Conservation (phyloP, 2,113 vertebrate genomes). For the Phodopus roborovskii region DNA sequence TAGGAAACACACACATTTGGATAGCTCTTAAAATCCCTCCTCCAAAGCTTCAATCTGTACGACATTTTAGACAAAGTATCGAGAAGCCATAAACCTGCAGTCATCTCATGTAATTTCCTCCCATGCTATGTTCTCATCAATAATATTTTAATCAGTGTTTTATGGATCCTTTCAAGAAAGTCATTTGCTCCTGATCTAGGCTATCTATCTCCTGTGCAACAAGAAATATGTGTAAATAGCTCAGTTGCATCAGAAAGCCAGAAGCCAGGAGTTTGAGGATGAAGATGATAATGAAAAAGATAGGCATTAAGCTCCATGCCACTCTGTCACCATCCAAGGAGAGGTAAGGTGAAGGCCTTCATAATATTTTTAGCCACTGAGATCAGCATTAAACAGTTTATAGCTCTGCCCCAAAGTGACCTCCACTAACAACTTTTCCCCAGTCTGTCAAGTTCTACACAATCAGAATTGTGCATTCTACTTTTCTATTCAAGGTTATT, state of each 20-base stretch:
- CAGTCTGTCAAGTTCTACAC: conserved; percentile 50
- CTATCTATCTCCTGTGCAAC: not conserved
- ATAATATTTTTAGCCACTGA: not conserved
- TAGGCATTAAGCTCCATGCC: not conserved
- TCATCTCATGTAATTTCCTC: conserved; percentile 6
- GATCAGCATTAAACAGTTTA: conserved; percentile 64
- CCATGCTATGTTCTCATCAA: conserved; percentile 31
- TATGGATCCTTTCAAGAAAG: conserved; percentile 54
- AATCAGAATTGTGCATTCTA: conserved; percentile 74
- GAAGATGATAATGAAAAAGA: not conserved
- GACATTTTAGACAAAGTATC: not conserved
- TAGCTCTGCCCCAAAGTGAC: conserved; percentile 45
- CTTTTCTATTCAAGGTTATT: conserved; percentile 75
- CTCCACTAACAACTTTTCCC: conserved; percentile 53
- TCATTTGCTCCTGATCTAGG: conserved; percentile 16
- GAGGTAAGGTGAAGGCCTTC: conserved; percentile 49
- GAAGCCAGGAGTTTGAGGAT: not conserved
- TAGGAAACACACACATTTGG: not conserved
- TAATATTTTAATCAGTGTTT: conserved; percentile 61
- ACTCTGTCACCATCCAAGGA: not conserved
- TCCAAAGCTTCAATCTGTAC: not conserved
- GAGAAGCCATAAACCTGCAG: not conserved
- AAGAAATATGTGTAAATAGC: not conserved
- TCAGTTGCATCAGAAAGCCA: not conserved
- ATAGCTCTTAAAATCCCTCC: not conserved